These are phyloP conservation scores for Stegophylla sp. DNA, from an alignment of 2,888 invertebrate species.

Conservation along the genomic window DNA sequence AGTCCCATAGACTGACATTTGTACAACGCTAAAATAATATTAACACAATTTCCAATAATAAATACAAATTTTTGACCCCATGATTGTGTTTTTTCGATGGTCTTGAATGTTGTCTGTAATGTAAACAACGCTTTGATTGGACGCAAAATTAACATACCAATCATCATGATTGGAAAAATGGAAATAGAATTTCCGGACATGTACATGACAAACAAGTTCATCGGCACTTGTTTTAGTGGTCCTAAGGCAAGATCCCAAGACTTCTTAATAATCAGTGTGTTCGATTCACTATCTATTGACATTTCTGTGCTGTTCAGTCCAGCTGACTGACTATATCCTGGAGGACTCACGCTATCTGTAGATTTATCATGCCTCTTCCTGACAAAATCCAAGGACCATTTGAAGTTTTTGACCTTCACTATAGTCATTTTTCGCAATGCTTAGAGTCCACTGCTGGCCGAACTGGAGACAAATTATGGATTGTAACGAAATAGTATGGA, in stretches of 20 bases:
- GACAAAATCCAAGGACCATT: slow-evolving; percentile 72
- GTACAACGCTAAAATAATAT: slow-evolving; percentile 89
- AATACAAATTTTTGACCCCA: slow-evolving; percentile 91
- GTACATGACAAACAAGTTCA: slow-evolving; percentile 99
- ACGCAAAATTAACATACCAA: slow-evolving; percentile 96
- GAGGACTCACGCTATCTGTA: slow-evolving; percentile 70
- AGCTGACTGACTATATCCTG: slow-evolving; percentile 80
- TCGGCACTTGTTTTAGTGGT: slow-evolving; percentile 93
- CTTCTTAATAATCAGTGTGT: slow-evolving; percentile 87
- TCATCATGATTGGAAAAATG: slow-evolving; percentile 99
- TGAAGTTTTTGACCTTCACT: slow-evolving; percentile 67
- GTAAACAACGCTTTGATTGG: slow-evolving; percentile 95
- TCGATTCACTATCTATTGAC: slow-evolving; percentile 81
- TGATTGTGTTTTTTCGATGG: slow-evolving; percentile 91
- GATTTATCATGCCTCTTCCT: slow-evolving; percentile 63
- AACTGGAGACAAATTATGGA: too few species aligned
- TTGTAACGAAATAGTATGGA: neutral
- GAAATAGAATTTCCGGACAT: slow-evolving; percentile 99
- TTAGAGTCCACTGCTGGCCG: too few species aligned
- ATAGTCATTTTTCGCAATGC: slow-evolving; percentile 12
- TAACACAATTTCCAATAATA: slow-evolving; percentile 90
- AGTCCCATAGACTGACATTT: slow-evolving; percentile 98
- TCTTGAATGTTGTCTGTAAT: slow-evolving; percentile 81
- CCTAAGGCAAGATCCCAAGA: slow-evolving; percentile 96
- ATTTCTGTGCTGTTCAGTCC: slow-evolving; percentile 78